Conservation (phyloP, 2,797 vertebrate species). For the Phataginus tricuspis region DNA sequence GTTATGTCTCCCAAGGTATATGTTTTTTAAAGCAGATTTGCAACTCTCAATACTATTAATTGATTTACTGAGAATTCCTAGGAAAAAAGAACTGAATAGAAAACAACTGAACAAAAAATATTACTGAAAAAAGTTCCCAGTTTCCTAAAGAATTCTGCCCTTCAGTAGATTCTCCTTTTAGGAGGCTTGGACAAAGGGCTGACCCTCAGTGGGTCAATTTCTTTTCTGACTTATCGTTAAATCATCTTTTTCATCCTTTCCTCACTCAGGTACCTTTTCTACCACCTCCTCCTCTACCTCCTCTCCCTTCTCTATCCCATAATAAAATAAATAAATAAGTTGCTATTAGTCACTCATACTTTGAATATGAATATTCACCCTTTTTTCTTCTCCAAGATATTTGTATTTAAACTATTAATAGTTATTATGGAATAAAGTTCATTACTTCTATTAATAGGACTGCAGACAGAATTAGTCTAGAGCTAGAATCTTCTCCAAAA, state of each 20-base stretch:
- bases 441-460: not conserved
- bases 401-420: not conserved
- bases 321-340: not conserved
- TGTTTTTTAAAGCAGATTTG: conserved; percentile 13
- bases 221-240: not conserved
- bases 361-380: not conserved
- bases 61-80: not conserved
- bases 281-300: not conserved
- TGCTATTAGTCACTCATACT: not conserved
- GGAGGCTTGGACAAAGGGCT: not conserved
- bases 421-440: not conserved
- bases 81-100: not conserved
- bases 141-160: not conserved
- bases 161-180: not conserved
- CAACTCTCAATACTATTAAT: not conserved
- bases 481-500: not conserved
- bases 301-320: not conserved
- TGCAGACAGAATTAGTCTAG: not conserved
- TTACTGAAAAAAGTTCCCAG: not conserved
- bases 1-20: not conserved
- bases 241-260: not conserved
- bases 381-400: not conserved
- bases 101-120: not conserved
- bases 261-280: not conserved
- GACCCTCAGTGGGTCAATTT: not conserved